Evolutionary conservation across 2,797 vertebrate genomes (phyloP).

Genomic region (Pogonophryne albipinna): DNA sequence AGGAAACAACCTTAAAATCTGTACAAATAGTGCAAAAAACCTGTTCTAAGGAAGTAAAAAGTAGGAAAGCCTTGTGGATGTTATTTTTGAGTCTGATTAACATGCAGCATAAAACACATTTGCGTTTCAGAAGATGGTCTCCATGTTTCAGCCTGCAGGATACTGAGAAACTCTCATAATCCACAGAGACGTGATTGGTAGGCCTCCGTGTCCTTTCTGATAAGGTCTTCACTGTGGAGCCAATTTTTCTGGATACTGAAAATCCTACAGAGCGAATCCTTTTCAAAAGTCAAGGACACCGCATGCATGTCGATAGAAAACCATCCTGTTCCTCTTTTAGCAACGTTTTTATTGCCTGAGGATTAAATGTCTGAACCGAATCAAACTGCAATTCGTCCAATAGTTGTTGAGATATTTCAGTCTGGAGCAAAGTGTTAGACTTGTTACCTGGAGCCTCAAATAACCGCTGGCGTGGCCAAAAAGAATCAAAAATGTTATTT

Average conservation of each 20-base stretch:
- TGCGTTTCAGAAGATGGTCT: constrained; percentile 8
- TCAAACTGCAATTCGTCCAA: background rate
- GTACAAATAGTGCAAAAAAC: too few relatives aligned
- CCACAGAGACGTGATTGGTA: constrained; percentile 33
- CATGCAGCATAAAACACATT: background rate
- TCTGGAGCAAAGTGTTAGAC: background rate
- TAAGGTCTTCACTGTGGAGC: constrained; percentile 55
- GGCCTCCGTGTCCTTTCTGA: constrained; percentile 54
- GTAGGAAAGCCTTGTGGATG: too few relatives aligned
- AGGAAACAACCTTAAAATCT: too few relatives aligned
- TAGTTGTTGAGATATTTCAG: background rate
- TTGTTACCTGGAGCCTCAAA: background rate
- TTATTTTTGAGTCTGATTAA: background rate
- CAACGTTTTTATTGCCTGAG: background rate
- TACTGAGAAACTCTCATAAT: constrained; percentile 1
- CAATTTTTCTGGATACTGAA: constrained; percentile 52
- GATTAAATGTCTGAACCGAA: background rate
- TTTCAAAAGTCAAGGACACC: constrained; percentile 48
- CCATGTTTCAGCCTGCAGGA: background rate
- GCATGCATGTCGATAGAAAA: constrained; percentile 44
- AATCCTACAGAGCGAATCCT: constrained; percentile 55
- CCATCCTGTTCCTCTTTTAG: too few relatives aligned
- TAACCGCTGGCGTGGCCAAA: background rate
- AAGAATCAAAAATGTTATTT: background rate
- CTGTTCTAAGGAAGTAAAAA: too few relatives aligned